Conservation (phyloP, 2,888 invertebrate species). For the Tigriopus californicus region DNA sequence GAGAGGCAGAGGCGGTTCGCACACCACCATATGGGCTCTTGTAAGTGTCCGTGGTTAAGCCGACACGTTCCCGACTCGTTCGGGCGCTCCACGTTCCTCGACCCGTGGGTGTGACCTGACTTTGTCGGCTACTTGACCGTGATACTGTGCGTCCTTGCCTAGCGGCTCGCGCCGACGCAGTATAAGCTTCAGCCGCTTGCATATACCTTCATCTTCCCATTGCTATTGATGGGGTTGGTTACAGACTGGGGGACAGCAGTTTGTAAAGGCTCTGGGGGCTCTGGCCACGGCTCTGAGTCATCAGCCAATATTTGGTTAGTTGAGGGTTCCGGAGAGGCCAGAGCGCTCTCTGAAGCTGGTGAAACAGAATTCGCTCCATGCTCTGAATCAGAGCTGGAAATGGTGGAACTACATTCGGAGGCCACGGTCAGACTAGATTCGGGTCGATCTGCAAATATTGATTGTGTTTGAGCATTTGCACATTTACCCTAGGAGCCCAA, state of each 20-base stretch:
- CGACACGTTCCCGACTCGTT: background rate
- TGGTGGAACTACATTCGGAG: constrained; percentile 17
- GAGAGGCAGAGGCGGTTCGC: background rate
- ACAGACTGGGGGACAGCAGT: background rate
- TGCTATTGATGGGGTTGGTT: background rate
- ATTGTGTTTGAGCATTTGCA: no score
- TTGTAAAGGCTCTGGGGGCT: background rate
- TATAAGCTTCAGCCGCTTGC: constrained; percentile 14
- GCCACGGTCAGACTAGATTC: constrained; percentile 24
- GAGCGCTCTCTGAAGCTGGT: background rate
- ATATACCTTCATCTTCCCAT: constrained; percentile 3
- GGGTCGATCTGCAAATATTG: constrained; percentile 23
- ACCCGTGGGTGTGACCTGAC: background rate
- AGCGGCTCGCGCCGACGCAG: background rate
- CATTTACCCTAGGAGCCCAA: no score
- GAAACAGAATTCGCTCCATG: background rate
- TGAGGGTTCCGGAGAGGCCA: background rate
- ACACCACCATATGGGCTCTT: no score
- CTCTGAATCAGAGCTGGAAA: constrained; percentile 12
- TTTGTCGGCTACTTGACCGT: background rate
- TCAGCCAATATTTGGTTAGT: background rate
- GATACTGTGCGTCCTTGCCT: background rate
- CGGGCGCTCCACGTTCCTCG: background rate
- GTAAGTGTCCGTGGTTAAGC: no score
- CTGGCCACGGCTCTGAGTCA: background rate